Evolutionary conservation across 2,888 invertebrate genomes (phyloP).

Genomic region (Acheta domesticus): DNA sequence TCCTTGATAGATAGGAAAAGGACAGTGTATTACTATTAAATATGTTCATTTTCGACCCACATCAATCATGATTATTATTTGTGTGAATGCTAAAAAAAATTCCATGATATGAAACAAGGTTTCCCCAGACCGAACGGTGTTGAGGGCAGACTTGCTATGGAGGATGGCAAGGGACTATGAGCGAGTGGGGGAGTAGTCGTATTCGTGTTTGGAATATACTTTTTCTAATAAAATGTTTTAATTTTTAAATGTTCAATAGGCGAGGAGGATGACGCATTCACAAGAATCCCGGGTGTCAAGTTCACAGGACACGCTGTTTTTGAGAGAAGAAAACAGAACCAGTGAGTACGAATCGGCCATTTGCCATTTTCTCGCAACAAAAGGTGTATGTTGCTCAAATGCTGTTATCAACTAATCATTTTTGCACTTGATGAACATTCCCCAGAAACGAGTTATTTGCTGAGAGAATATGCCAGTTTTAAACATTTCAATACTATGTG

Average conservation of each 20-base stretch:
- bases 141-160: conserved; percentile 18
- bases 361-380: conserved; percentile 12
- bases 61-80: not conserved
- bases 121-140: not conserved
- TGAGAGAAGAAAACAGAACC: conserved; percentile 31
- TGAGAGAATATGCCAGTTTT: no score
- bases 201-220: not conserved
- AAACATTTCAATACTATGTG: no score
- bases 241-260: conserved; percentile 12
- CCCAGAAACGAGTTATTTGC: no score
- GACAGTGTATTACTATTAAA: no score
- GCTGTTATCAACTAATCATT: no score
- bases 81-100: not conserved
- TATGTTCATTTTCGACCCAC: not conserved
- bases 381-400: not conserved
- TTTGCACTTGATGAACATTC: no score
- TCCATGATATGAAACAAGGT: not conserved
- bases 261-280: conserved; percentile 32
- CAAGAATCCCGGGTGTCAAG: conserved; percentile 36
- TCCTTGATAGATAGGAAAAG: no score
- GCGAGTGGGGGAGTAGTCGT: not conserved
- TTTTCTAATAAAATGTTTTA: not conserved
- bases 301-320: conserved; percentile 31
- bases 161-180: conserved; percentile 22
- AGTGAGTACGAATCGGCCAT: conserved; percentile 33